These are phyloP conservation scores for Clepsis dumicolana DNA, from an alignment of 2,888 invertebrate species.

Conservation along the genomic window DNA sequence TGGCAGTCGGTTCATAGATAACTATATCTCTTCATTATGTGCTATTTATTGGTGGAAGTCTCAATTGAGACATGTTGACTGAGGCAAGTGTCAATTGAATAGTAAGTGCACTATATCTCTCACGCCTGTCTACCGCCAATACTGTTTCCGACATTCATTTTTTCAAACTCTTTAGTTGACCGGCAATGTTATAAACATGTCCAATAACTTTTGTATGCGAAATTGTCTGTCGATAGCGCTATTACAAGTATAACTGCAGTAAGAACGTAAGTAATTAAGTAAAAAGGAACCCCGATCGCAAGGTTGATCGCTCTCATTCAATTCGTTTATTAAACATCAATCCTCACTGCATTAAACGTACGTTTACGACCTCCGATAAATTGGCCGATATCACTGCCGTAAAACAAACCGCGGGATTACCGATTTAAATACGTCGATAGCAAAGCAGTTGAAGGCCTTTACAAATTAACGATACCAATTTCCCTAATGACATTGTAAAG, in stretches of 20 bases:
- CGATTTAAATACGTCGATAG: slow-evolving; percentile 82
- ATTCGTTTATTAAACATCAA: slow-evolving; percentile 64
- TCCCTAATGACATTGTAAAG: slow-evolving; percentile 85
- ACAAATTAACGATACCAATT: slow-evolving; percentile 84
- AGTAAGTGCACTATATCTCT: neutral
- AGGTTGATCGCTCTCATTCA: slow-evolving; percentile 54
- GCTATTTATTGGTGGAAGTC: neutral
- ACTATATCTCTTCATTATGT: too few relatives aligned
- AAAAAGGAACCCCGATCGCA: slow-evolving; percentile 24
- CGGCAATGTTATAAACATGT: too few relatives aligned
- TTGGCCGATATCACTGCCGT: slow-evolving; percentile 74
- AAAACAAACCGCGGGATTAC: slow-evolving; percentile 83
- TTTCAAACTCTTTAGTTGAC: too few relatives aligned
- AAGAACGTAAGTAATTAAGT: neutral
- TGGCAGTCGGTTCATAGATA: too few relatives aligned
- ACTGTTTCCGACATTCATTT: neutral
- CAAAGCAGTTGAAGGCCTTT: slow-evolving; percentile 72
- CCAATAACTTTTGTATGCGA: too few relatives aligned
- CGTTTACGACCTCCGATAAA: slow-evolving; percentile 70
- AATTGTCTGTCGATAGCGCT: too few relatives aligned
- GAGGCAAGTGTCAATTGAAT: neutral
- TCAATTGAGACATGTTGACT: neutral
- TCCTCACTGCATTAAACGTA: slow-evolving; percentile 63
- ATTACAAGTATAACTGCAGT: too few relatives aligned
- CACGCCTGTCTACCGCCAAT: neutral